Evolutionary conservation across 2,113 vertebrate species (phyloP).

Genomic region (Azemiops feae): DNA sequence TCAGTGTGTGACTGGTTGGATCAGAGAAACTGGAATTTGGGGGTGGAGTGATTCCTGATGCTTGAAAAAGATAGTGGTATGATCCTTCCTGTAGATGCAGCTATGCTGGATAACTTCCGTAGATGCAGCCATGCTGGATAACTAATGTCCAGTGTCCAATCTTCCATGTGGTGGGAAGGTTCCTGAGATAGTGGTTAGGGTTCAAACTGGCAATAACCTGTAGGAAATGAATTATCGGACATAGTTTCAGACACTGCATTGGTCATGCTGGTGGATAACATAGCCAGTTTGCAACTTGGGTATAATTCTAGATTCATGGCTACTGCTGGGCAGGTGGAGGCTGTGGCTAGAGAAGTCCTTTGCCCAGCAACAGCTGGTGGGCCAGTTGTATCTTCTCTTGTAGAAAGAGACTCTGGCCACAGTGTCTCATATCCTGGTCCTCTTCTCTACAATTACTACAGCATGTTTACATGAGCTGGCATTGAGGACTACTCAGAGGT

Average conservation of each 20-base stretch:
- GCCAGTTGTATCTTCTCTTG: not conserved
- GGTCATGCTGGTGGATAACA: not conserved
- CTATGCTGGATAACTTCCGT: not conserved
- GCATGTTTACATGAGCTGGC: not conserved
- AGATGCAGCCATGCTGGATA: not conserved
- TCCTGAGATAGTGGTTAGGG: not conserved
- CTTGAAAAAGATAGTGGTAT: not conserved
- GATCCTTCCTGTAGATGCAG: not conserved
- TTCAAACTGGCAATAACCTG: not conserved
- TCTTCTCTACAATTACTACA: not conserved
- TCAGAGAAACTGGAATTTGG: not conserved
- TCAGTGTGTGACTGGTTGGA: not conserved
- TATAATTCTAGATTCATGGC: not conserved
- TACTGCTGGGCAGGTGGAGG: not conserved
- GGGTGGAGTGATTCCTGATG: not conserved
- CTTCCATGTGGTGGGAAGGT: not conserved
- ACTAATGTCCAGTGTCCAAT: not conserved
- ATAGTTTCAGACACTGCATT: not conserved
- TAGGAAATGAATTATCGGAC: not conserved
- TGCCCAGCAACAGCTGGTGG: too few species aligned
- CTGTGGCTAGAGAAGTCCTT: too few species aligned
- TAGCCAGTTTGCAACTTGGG: not conserved
- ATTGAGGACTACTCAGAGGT: not conserved
- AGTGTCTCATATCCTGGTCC: not conserved
- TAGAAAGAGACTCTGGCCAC: not conserved